Percentiles rank a stretch among this genome's conserved stretches.
These are phyloP conservation scores for Pyxicephalus adspersus DNA, from an alignment of 2,113 vertebrate genomes.

Conservation along the genomic window DNA sequence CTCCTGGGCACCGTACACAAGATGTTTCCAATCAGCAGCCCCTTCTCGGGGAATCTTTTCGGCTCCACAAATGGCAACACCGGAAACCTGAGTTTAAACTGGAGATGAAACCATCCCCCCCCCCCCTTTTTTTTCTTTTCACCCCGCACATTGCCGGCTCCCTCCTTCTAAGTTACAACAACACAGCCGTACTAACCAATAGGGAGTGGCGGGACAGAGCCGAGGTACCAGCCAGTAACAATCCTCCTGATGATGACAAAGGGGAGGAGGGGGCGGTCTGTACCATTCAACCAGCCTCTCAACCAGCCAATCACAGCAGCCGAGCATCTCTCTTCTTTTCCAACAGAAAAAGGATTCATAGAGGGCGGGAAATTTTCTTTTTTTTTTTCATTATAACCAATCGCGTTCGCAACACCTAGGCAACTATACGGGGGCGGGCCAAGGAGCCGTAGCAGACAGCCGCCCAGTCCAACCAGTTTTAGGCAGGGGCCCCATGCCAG, in stretches of 20 bases:
- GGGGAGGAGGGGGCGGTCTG: constrained; percentile 20
- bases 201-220: neutral
- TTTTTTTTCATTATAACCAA: neutral
- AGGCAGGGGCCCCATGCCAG: neutral
- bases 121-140: constrained; percentile 3
- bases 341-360: neutral
- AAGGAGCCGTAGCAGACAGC: constrained; percentile 14
- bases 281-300: constrained; percentile 6
- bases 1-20: no score
- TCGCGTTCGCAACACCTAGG: neutral
- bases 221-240: constrained; percentile 44
- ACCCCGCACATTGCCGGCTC: neutral
- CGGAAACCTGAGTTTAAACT: constrained; percentile 36
- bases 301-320: neutral
- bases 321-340: constrained; percentile 9
- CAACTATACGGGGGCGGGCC: constrained; percentile 7
- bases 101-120: neutral
- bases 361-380: neutral
- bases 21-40: neutral
- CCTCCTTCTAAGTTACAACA: constrained; percentile 13
- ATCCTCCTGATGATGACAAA: constrained; percentile 26
- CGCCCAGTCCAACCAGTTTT: neutral
- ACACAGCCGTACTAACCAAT: constrained; percentile 7
- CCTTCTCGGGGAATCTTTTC: neutral
- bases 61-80: constrained; percentile 23